Percentiles rank a stretch among this genome's conserved stretches.
Conservation (phyloP, 2,888 invertebrate genomes). For the Ophion costatus region DNA sequence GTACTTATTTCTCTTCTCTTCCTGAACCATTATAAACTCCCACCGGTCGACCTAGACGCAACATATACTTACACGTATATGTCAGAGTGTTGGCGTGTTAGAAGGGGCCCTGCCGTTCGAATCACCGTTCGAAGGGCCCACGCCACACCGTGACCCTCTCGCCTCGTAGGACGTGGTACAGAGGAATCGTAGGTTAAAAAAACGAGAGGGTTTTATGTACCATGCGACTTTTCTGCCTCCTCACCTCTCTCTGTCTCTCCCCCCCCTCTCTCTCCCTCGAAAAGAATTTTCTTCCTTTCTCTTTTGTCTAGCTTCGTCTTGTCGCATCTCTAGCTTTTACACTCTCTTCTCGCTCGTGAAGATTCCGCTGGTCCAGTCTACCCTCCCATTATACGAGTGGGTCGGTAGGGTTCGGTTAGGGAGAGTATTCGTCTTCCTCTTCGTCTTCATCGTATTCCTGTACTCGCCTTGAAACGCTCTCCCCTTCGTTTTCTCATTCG, state of each 20-base stretch:
- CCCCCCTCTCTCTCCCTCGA: constrained; percentile 14
- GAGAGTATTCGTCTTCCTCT: constrained; percentile 49
- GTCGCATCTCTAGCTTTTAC: constrained; percentile 25
- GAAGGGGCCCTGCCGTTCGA: constrained; percentile 55
- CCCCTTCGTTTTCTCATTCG: constrained; percentile 25
- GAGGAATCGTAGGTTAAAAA: constrained; percentile 46
- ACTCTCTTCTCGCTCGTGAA: constrained; percentile 33
- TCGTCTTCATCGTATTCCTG: constrained; percentile 18
- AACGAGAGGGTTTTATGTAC: constrained; percentile 49
- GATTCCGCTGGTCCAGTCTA: constrained; percentile 57
- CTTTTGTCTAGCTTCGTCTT: constrained; percentile 24
- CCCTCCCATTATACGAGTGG: constrained; percentile 61
- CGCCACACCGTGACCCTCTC: constrained; percentile 55
- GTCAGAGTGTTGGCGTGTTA: constrained; percentile 45
- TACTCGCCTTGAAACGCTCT: neutral
- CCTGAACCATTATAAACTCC: constrained; percentile 45
- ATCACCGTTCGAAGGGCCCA: constrained; percentile 66
- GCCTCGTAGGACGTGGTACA: constrained; percentile 46
- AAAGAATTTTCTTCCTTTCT: constrained; percentile 40
- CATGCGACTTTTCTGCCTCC: neutral
- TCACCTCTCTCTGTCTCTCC: neutral
- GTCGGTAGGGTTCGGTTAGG: constrained; percentile 63
- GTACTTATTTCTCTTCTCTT: constrained; percentile 35
- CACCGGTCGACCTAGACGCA: constrained; percentile 58
- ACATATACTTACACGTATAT: constrained; percentile 20